These are phyloP conservation scores for Meda fulgida DNA, from an alignment of 2,797 vertebrate species.

Conservation along the genomic window DNA sequence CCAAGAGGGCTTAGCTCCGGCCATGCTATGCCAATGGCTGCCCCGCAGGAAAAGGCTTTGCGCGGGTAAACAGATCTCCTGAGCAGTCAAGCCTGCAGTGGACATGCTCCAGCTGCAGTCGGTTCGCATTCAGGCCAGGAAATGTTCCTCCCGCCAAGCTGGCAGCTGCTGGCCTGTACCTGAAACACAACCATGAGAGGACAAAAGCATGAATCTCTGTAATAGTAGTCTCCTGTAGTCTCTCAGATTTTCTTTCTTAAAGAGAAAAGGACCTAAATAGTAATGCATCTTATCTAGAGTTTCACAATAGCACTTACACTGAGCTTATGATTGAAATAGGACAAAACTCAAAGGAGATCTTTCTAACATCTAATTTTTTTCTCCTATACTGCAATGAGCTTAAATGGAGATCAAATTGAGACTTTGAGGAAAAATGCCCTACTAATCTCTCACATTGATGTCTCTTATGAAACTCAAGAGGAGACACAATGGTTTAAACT, in stretches of 20 bases:
- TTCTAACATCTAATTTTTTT: not conserved
- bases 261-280: not conserved
- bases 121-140: slow-evolving; percentile 79
- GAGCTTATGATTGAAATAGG: not conserved
- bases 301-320: not conserved
- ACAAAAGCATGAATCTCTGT: slow-evolving; percentile 55
- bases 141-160: slow-evolving; percentile 73
- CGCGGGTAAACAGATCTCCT: slow-evolving; percentile 88
- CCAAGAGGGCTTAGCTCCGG: slow-evolving; percentile 87
- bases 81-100: slow-evolving; percentile 90
- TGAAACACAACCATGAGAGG: slow-evolving; percentile 66
- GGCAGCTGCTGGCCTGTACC: slow-evolving; percentile 76
- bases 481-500: not conserved
- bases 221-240: not conserved
- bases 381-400: not conserved
- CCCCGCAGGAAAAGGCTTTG: slow-evolving; percentile 86
- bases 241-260: not conserved
- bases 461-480: not conserved
- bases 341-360: not conserved
- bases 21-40: slow-evolving; percentile 85
- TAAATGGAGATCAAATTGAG: not conserved
- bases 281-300: not conserved
- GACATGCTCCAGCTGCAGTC: slow-evolving; percentile 87
- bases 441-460: not conserved
- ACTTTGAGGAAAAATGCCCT: not conserved